Evolutionary conservation across 2,888 invertebrate species (phyloP).

Genomic region (Parascotia fuliginaria): DNA sequence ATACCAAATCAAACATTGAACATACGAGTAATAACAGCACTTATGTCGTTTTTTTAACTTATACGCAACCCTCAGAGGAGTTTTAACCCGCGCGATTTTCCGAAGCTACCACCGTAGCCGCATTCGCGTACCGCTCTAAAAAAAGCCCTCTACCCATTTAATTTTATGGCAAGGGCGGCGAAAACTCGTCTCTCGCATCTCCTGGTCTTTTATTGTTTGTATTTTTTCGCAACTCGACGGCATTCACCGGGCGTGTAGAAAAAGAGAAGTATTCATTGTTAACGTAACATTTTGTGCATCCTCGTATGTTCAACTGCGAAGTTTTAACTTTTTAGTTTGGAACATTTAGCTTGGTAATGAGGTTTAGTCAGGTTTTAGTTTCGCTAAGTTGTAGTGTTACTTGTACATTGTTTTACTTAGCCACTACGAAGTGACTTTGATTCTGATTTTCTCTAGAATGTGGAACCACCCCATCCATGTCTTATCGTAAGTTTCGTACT

Average conservation of each 20-base stretch:
- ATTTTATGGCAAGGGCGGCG: constrained; percentile 73
- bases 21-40: constrained; percentile 14
- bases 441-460: too few relatives aligned
- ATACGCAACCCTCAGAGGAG: constrained; percentile 41
- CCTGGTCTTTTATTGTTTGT: constrained; percentile 71
- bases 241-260: constrained; percentile 53
- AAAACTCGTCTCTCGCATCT: constrained; percentile 61
- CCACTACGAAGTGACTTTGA: too few relatives aligned
- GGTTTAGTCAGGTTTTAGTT: constrained; percentile 22
- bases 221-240: constrained; percentile 66
- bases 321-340: constrained; percentile 37
- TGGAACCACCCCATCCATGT: too few relatives aligned
- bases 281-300: constrained; percentile 61
- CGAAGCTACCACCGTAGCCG: constrained; percentile 48
- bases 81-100: constrained; percentile 47
- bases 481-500: too few relatives aligned
- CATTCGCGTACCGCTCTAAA: constrained; percentile 47
- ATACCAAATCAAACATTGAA: constrained; percentile 10
- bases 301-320: constrained; percentile 37
- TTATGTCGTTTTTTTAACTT: constrained; percentile 30
- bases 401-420: neutral
- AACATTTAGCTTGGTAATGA: constrained; percentile 31
- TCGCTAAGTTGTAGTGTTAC: constrained; percentile 7
- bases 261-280: constrained; percentile 67
- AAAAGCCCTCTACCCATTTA: constrained; percentile 67